A percentile compares a stretch with the other conserved stretches of the same genome.
Conservation (phyloP, 2,797 vertebrate genomes). For the Thripadectes ignobilis region DNA sequence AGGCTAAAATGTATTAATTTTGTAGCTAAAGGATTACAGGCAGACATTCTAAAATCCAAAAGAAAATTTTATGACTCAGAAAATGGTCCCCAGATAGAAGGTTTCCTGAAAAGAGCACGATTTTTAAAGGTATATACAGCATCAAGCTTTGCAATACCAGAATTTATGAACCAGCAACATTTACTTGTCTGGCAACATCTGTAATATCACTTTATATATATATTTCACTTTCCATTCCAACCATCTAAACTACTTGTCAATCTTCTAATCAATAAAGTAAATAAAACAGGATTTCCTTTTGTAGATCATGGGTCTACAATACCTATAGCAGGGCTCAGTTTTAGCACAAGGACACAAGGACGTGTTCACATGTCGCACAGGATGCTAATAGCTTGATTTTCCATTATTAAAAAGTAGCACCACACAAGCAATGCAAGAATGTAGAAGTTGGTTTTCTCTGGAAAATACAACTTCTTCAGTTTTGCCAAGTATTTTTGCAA, state of each 20-base stretch:
- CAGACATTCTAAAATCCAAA: not conserved
- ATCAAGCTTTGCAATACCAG: not conserved
- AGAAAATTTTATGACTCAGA: not conserved
- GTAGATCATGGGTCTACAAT: not conserved
- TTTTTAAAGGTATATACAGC: not conserved
- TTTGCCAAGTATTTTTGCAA: not conserved
- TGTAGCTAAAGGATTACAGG: not conserved
- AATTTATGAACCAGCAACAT: not conserved
- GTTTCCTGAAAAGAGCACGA: not conserved
- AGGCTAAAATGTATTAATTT: not conserved
- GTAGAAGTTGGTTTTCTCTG: not conserved
- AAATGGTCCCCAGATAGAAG: not conserved
- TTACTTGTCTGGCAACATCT: not conserved
- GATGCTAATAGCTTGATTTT: not conserved
- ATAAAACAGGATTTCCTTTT: not conserved
- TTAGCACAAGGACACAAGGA: not conserved
- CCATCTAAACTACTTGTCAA: not conserved
- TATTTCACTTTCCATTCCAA: not conserved
- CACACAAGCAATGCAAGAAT: not conserved
- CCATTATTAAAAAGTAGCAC: not conserved
- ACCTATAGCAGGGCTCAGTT: not conserved
- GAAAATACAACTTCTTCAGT: not conserved
- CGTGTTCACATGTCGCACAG: accelerated
- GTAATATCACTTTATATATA: not conserved
- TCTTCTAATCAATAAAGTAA: not conserved